Evolutionary conservation across 2,888 invertebrate species (phyloP), one percentile per base, ranked within the genome.

Genomic region (Calameuta idolon): DNA sequence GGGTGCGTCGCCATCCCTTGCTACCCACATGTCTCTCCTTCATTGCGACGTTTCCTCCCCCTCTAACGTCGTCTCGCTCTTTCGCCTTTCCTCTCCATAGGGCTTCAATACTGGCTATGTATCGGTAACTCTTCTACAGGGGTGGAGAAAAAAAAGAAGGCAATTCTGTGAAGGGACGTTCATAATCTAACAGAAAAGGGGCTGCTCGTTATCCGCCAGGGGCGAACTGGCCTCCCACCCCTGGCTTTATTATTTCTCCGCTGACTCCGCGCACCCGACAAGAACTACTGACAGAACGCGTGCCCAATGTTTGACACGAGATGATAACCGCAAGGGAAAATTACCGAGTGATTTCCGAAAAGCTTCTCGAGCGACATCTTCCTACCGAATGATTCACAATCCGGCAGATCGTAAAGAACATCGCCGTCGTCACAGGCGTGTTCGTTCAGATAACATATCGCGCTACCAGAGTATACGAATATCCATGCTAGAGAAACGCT

Each of bases 1-100:
- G 73, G 76, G 76, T 74, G 69, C 71, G 15, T 34, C 75, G 33
- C 75, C 40, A 68, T 23, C 30, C 68, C 33, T 75, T 34, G 31
- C 75, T 40, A 30, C 75, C 75, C 35, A 33, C 40, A 15, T 37
- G 37, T 68, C 33, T 75, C 69, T 55, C 69, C 75, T 69, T n/a
- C 37, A 11, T 55, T 69, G 69, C 76, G 31, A 68, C 55, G 37
- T 71, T 34, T 34, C 73, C 34, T 35, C 34, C 74, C 37, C 34
- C 35, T 74, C 23, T 74, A 23, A 1, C n/a, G 74, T 9, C 55
- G 9, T 55, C 55, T 55, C 23, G 23, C 55, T 15, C 55, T 55
- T 23, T 23, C 23, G 55, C 9, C 55, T 23, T 55, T 23, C 9
- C 23, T 55, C 23, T 2, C 55, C 23, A 9, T 15, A 23, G 55